Evolutionary conservation across 1,140 invertebrate genomes (phyloP).

Genomic region (Macrocentrus cingulum): DNA sequence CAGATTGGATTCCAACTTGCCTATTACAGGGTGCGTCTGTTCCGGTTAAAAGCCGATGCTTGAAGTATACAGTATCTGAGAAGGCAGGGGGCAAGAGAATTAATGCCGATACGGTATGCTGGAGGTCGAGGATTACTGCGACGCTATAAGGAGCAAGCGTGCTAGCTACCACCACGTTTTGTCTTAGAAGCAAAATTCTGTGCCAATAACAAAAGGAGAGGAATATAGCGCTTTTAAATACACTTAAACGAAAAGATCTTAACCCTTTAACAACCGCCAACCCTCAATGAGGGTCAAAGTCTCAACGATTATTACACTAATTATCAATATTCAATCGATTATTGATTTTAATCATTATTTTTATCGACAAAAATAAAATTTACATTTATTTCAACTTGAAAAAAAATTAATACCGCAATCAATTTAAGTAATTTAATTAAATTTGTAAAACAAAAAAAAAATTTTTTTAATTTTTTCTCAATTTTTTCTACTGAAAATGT

Average conservation of each 20-base stretch:
- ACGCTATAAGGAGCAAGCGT: conserved; percentile 33
- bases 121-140: conserved; percentile 55
- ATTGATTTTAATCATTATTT: conserved; percentile 30
- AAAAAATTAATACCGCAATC: too few species aligned
- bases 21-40: conserved; percentile 62
- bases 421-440: too few species aligned
- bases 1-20: conserved; percentile 62
- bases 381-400: too few species aligned
- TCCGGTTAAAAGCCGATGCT: conserved; percentile 57
- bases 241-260: conserved; percentile 25
- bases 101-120: conserved; percentile 61
- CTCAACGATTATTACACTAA: conserved; percentile 5
- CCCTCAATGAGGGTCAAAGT: not conserved
- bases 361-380: too few species aligned
- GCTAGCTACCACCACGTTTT: too few species aligned
- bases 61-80: conserved; percentile 4
- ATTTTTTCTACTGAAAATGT: too few species aligned
- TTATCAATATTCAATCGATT: conserved; percentile 29
- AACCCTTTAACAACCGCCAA: conserved; percentile 17
- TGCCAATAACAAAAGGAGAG: conserved; percentile 10
- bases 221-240: conserved; percentile 30
- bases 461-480: too few species aligned
- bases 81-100: conserved; percentile 37
- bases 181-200: conserved; percentile 26
- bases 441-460: too few species aligned